Conservation (phyloP, 1,140 invertebrate genomes). For the Drosophila sechellia region DNA sequence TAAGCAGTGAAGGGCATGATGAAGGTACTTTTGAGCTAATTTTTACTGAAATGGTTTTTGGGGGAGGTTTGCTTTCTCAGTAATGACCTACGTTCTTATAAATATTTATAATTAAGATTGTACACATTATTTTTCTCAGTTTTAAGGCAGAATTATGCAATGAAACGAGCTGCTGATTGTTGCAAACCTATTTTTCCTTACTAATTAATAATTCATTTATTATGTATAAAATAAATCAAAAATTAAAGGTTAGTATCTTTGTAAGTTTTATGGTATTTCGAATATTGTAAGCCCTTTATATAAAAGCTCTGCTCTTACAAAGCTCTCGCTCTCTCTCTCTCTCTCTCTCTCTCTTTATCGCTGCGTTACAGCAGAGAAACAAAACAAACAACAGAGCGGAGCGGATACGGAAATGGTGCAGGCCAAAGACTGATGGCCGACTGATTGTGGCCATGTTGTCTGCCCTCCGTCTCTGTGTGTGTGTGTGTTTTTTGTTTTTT, state of each 20-base stretch:
- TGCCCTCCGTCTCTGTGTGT: constrained; percentile 10
- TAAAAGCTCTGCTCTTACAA: constrained; percentile 1
- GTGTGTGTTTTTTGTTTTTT: no score
- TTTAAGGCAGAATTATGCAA: no score
- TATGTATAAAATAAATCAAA: background rate
- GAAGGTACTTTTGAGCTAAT: background rate
- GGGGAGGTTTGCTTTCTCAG: no score
- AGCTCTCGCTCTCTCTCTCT: background rate
- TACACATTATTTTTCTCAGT: no score
- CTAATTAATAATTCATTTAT: background rate
- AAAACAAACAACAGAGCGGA: constrained; percentile 28
- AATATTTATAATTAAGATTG: no score
- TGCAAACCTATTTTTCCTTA: background rate
- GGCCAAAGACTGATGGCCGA: constrained; percentile 29
- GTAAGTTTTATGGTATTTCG: background rate
- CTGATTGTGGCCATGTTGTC: constrained; percentile 38
- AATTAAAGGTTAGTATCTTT: background rate
- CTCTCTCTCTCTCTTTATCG: background rate
- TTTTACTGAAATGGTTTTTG: no score
- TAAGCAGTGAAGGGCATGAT: background rate
- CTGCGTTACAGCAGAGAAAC: constrained; percentile 14
- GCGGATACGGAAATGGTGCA: constrained; percentile 52
- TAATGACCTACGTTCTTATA: no score
- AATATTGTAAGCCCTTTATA: background rate
- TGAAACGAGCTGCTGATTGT: background rate